Conservation (phyloP, 2,797 vertebrate species). For the Decapterus maruadsi region DNA sequence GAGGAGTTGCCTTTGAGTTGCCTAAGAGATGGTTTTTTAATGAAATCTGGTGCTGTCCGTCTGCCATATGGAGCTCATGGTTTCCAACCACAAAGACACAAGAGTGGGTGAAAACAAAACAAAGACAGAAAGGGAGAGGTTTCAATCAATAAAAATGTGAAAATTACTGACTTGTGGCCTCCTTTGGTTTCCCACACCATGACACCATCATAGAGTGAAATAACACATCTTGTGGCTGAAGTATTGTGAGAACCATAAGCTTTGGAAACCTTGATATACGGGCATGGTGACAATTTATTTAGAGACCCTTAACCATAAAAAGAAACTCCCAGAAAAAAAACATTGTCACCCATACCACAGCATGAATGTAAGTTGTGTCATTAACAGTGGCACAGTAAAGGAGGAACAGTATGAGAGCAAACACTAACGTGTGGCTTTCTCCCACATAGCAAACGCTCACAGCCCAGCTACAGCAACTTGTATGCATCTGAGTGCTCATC, state of each 20-base stretch:
- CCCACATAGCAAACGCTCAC: neutral
- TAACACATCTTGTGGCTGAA: constrained; percentile 24
- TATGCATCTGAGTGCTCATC: neutral
- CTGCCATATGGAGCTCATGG: constrained; percentile 58
- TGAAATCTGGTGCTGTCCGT: constrained; percentile 55
- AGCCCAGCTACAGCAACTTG: neutral
- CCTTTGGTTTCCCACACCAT: constrained; percentile 30
- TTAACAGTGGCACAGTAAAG: neutral
- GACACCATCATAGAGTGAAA: constrained; percentile 32
- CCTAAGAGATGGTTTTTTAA: constrained; percentile 54
- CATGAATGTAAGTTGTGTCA: constrained; percentile 5
- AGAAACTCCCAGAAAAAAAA: no score
- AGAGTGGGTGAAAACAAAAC: constrained; percentile 54
- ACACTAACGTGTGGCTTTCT: neutral
- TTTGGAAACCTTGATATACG: constrained; percentile 26
- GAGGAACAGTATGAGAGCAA: constrained; percentile 6
- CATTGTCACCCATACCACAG: neutral
- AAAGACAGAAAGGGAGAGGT: constrained; percentile 45
- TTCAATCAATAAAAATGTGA: constrained; percentile 43
- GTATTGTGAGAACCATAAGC: constrained; percentile 7
- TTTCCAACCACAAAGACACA: constrained; percentile 68
- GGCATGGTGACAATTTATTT: neutral
- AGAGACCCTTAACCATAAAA: neutral
- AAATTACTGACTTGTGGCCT: constrained; percentile 39
- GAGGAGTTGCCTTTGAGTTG: constrained; percentile 44